phyloP scores from a whole-genome alignment of 2,113 vertebrate genomes.

The Opisthocomus hoazin region DNA sequence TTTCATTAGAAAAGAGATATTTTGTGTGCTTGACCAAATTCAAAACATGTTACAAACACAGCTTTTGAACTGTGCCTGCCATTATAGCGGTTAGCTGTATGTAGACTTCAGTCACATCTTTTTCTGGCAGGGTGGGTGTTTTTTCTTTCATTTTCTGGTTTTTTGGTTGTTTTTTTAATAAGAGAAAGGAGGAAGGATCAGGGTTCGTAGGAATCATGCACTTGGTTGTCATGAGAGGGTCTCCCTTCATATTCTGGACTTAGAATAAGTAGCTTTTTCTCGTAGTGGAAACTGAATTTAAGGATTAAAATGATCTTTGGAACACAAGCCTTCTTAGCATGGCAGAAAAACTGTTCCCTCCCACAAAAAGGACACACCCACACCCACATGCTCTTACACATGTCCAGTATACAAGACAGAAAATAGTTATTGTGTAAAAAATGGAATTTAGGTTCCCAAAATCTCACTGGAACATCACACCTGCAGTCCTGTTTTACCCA shows the following conservation, averaged over 20 bases:
- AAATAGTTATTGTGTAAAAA: not conserved
- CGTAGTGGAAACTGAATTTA: not conserved
- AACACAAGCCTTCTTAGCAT: not conserved
- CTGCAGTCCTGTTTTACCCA: not conserved
- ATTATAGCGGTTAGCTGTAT: not conserved
- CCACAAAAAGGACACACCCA: not conserved
- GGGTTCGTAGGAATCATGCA: rapidly evolving
- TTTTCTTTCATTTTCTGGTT: rapidly evolving
- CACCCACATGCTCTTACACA: not conserved
- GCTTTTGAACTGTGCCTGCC: not conserved
- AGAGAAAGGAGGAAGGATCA: not conserved
- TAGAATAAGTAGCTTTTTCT: not conserved
- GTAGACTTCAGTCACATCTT: rapidly evolving
- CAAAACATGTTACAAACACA: not conserved
- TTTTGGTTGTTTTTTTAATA: not conserved
- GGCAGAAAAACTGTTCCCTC: not conserved
- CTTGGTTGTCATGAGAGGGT: not conserved
- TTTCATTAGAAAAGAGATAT: not conserved
- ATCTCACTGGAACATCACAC: not conserved
- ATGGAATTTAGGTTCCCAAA: not conserved
- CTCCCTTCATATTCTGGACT: not conserved
- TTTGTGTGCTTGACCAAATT: not conserved
- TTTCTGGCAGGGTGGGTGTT: not conserved
- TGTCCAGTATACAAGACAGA: not conserved
- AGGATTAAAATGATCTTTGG: not conserved